Percentiles rank a stretch among this genome's conserved stretches.
Evolutionary conservation across 2,888 invertebrate species (phyloP).

Genomic region (Hemistola chrysoprasaria): DNA sequence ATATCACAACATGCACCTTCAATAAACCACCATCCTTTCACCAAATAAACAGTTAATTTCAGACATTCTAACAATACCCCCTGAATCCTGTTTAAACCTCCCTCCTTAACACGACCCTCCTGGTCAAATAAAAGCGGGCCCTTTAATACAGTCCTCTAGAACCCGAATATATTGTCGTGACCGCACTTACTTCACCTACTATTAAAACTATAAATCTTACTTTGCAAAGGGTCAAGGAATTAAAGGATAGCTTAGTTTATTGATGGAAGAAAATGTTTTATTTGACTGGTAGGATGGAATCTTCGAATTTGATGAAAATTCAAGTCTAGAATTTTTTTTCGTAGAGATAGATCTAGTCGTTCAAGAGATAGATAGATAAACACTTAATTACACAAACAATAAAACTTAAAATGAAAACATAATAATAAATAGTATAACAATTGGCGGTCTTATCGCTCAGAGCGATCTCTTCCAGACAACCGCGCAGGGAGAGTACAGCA

Average conservation of each 20-base stretch:
- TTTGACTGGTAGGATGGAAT: neutral
- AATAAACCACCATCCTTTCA: too few relatives aligned
- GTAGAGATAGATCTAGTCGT: too few relatives aligned
- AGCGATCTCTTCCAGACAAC: too few relatives aligned
- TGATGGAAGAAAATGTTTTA: conserved; percentile 1
- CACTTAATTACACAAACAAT: too few relatives aligned
- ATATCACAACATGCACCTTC: too few relatives aligned
- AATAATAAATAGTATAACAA: too few relatives aligned
- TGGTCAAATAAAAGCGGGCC: conserved; percentile 25
- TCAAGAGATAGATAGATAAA: too few relatives aligned
- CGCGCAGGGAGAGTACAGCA: too few relatives aligned
- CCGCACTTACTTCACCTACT: conserved; percentile 52
- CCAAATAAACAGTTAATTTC: conserved; percentile 4
- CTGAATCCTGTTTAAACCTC: conserved; percentile 7
- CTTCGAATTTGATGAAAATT: too few relatives aligned
- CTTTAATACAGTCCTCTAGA: conserved; percentile 34
- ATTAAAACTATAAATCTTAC: conserved; percentile 74
- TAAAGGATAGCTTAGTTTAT: conserved; percentile 16
- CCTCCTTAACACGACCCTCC: conserved; percentile 18
- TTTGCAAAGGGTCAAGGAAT: conserved; percentile 20
- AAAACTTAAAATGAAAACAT: too few relatives aligned
- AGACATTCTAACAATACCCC: neutral
- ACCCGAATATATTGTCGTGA: conserved; percentile 57
- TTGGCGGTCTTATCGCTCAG: too few relatives aligned
- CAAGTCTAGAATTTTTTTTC: too few relatives aligned